Base-by-base conservation (phyloP, 23 tunicate genomes). In the Corella eumyota region DNA sequence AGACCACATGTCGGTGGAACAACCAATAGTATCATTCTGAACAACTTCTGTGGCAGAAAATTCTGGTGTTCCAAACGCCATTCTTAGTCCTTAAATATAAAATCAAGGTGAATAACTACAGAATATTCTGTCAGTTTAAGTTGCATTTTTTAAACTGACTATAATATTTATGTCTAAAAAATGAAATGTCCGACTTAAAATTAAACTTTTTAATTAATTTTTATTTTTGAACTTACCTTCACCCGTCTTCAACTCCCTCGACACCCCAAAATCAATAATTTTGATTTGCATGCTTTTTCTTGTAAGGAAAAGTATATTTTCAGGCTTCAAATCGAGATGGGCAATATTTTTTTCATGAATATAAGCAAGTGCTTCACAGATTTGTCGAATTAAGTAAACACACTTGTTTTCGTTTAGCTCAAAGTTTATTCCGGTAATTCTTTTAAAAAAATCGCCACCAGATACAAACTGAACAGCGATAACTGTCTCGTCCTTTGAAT, bases 1-100 rank as follows among this genome's bases (percentile, higher is more conserved):
- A 6, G 97, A 90, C 97, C 97, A 90, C 91, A 90, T 90, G 64
- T 90, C 97, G 6, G 97, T 75, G 6, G 84, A 38, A 35, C 71
- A 75, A 22, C 80, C 91, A 46, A 90, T 84, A 0, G 85, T 77
- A 55, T 81, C 91, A 36, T 81, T 81, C 37, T 72, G 71, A 22
- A 90, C 84, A 26, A 90, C 84, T 70, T 90, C 97, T 45, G 97
- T 91, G 20, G 97, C 91, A 37, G 84, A 70, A 71, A 90, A 90
- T 30, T 90, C 97, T 6, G 97, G 91, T 7, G 84, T 80, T 46
- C 79, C 79, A 57, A 63, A 81, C 0, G 91, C 64, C 25, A 90
- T 75, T 48, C 91, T 58, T 25, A 90, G 67, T 20, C 91, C 96
- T 88, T 74, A 15, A 52, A 61, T 56, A 36, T 36, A 45, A 30